These are phyloP conservation scores for Conus betulinus DNA, from an alignment of 1,140 invertebrate species.

Conservation along the genomic window DNA sequence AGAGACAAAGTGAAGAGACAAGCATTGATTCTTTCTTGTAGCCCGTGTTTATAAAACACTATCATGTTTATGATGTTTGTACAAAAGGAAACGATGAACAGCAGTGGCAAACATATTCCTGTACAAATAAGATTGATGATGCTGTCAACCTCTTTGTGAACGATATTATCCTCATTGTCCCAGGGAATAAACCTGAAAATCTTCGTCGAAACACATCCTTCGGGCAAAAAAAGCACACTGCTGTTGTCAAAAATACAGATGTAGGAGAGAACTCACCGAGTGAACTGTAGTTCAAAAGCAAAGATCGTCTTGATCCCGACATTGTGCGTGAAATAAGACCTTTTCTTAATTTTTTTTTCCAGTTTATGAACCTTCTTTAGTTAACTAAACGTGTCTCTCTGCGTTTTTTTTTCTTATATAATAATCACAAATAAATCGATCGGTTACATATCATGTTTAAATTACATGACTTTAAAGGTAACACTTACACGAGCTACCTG, in stretches of 20 bases:
- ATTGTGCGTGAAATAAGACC: no score
- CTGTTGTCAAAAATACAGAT: neutral
- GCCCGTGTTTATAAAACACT: slow-evolving; percentile 16
- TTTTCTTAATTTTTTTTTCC: no score
- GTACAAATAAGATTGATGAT: neutral
- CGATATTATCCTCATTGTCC: neutral
- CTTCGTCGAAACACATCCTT: neutral
- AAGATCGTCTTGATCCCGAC: no score
- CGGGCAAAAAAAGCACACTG: neutral
- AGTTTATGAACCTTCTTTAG: no score
- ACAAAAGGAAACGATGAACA: neutral
- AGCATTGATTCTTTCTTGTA: slow-evolving; percentile 17
- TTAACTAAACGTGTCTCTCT: no score
- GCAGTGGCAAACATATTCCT: neutral
- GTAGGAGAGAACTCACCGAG: no score
- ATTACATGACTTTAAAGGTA: no score
- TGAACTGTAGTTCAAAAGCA: no score
- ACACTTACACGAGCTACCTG: no score
- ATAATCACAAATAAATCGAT: no score
- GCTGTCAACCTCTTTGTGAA: neutral
- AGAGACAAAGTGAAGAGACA: slow-evolving; percentile 12
- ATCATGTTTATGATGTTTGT: slow-evolving; percentile 16
- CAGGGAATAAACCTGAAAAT: neutral
- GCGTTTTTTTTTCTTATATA: no score
- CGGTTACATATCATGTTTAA: no score